Evolutionary conservation across 2,113 vertebrate species (phyloP), one percentile per base, ranked within the genome.

Genomic region (Cyanoramphus novaezelandiae): DNA sequence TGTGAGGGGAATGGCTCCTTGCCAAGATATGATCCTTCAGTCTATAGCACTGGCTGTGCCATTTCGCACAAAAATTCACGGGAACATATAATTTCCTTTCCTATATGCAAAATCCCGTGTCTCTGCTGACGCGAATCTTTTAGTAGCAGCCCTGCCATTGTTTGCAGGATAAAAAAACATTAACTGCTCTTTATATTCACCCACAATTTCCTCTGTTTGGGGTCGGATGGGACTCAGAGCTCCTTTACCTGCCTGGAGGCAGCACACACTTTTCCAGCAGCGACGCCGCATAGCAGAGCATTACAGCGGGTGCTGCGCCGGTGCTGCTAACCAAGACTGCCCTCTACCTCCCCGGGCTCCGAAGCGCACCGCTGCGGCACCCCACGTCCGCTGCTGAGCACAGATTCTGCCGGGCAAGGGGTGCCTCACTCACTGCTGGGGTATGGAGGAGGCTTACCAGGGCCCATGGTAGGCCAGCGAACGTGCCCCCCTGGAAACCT

Each of bases 281-380:
- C 1, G 6, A 24, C 16, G 69, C 53, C 60, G 2, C 0, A 14
- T 7, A 63, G 69, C 35, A 10, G 43, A 65, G 43, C 67, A 49
- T 74, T 4, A 1, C 55, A 57, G 44, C 24, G 8, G 11, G n/a
- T 1, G 23, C 76, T 29, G 64, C 0, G 18, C 17, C 0, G 0
- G 33, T 39, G 85, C 41, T 77, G 5, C 91, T 93, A 89, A 63
- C 39, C 93, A 95, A 93, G 94, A 21, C 63, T 92, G 96, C 93
- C 94, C 94, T 95, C 96, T 97, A 55, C 70, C 91, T 92, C 82
- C 81, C 25, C 5, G 1, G 28, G 49, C 49, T 49, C 49, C 37
- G 72, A 85, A 90, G 76, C 57, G 57, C 89, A 74, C n/a, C 7
- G 1, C 39, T 37, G 41, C 62, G 80, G 55, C 27, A 10, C 6